These are phyloP conservation scores for Halichoerus grypus DNA, from an alignment of 2,113 vertebrate species.

Conservation along the genomic window DNA sequence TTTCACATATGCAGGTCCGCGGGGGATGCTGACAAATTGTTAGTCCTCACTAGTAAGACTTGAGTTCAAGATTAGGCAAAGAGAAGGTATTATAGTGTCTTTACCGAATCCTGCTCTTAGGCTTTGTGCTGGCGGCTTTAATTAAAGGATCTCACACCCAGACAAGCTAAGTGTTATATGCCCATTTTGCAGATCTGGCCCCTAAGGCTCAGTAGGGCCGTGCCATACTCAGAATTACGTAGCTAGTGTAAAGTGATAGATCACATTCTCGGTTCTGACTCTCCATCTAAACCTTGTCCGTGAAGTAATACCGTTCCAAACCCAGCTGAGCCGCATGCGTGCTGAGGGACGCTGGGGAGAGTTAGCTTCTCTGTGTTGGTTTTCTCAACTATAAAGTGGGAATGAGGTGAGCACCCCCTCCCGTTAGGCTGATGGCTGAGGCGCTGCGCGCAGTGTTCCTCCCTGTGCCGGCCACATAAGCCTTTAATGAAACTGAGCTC, in stretches of 20 bases:
- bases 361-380: not conserved
- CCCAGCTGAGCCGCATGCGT: not conserved
- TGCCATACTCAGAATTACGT: not conserved
- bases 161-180: not conserved
- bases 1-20: not conserved
- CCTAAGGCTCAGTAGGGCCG: not conserved
- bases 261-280: not conserved
- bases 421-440: not conserved
- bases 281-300: not conserved
- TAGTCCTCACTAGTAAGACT: not conserved
- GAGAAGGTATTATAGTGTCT: not conserved
- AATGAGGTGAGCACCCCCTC: not conserved
- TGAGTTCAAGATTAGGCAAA: not conserved
- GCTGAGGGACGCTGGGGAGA: not conserved
- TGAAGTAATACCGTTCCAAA: not conserved
- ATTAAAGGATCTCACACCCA: not conserved
- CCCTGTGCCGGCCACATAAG: accelerated
- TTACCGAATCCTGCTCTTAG: not conserved
- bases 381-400: not conserved
- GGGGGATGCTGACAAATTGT: not conserved
- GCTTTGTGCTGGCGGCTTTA: not conserved
- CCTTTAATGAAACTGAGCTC: not conserved
- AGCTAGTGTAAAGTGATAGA: too few relatives aligned
- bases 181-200: not conserved
- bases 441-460: accelerated